These are phyloP conservation scores for Harmothoe impar DNA, from an alignment of 2,888 invertebrate genomes.

Conservation along the genomic window DNA sequence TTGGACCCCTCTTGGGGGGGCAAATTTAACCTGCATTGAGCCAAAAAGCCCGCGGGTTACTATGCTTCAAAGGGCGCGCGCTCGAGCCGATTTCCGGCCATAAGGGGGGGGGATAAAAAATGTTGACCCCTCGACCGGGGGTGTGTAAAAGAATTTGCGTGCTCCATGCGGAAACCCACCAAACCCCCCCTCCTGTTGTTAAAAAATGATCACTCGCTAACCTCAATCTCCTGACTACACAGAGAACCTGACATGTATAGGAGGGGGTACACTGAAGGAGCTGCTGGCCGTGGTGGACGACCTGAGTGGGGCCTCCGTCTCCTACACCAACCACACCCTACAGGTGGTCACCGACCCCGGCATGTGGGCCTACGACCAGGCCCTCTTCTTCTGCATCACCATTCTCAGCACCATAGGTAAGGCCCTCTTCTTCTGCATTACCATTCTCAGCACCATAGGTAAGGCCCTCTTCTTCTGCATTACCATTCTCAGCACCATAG, in stretches of 20 bases:
- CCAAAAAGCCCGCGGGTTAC: too few species aligned
- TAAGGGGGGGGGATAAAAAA: too few species aligned
- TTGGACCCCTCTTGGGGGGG: too few species aligned
- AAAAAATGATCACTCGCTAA: too few species aligned
- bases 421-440: slow-evolving; percentile 4
- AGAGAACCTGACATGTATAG: background rate
- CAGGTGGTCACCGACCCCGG: background rate
- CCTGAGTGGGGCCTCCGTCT: background rate
- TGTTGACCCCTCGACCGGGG: too few species aligned
- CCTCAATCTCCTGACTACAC: too few species aligned
- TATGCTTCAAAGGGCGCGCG: too few species aligned
- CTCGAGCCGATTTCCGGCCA: too few species aligned
- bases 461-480: slow-evolving; percentile 11
- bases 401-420: slow-evolving; percentile 1
- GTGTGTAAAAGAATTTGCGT: too few species aligned
- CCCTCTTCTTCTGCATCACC: background rate
- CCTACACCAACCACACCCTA: background rate
- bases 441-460: background rate
- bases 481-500: background rate
- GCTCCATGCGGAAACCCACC: too few species aligned
- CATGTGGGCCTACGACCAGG: background rate
- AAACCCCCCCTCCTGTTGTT: too few species aligned
- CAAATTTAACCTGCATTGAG: too few species aligned
- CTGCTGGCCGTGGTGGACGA: background rate
- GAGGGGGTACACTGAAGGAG: background rate